Evolutionary conservation across 1,140 invertebrate genomes (phyloP).

Genomic region (Micrasema longulum): DNA sequence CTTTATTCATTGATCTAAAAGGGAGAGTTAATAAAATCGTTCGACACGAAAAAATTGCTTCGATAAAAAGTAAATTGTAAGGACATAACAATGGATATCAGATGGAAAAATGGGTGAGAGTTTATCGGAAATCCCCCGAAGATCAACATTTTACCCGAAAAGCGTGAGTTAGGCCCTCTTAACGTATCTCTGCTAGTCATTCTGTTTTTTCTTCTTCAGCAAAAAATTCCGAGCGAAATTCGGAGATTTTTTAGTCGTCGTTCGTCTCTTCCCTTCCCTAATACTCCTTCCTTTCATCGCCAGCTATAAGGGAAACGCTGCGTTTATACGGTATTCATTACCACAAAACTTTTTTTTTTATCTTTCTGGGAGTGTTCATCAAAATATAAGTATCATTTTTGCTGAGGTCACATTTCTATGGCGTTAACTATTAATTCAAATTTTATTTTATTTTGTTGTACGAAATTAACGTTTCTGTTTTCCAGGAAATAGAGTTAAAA

Average conservation of each 20-base stretch:
- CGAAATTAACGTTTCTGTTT: conserved; percentile 2
- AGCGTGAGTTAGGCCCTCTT: conserved; percentile 27
- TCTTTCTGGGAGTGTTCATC: conserved; percentile 39
- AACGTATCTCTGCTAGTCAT: conserved; percentile 48
- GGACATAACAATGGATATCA: conserved; percentile 22
- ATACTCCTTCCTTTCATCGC: background rate
- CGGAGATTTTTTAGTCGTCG: conserved; percentile 16
- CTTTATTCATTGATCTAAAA: too few relatives aligned
- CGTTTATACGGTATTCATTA: conserved; percentile 20
- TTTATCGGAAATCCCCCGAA: conserved; percentile 22
- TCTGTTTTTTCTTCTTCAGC: conserved; percentile 48
- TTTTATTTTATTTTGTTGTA: conserved; percentile 20
- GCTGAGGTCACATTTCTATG: conserved; percentile 26
- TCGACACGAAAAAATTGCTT: background rate
- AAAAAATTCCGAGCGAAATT: conserved; percentile 38
- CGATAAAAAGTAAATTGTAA: conserved; percentile 27
- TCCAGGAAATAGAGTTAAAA: conserved; percentile 5
- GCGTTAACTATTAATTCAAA: conserved; percentile 26
- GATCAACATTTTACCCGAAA: conserved; percentile 30
- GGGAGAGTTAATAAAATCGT: too few relatives aligned
- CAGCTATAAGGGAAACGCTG: background rate
- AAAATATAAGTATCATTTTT: conserved; percentile 35
- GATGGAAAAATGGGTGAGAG: conserved; percentile 17
- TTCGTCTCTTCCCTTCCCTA: conserved; percentile 8
- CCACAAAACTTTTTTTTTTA: conserved; percentile 18